Conservation (phyloP, 2,113 vertebrate genomes). For the Lepus americanus region DNA sequence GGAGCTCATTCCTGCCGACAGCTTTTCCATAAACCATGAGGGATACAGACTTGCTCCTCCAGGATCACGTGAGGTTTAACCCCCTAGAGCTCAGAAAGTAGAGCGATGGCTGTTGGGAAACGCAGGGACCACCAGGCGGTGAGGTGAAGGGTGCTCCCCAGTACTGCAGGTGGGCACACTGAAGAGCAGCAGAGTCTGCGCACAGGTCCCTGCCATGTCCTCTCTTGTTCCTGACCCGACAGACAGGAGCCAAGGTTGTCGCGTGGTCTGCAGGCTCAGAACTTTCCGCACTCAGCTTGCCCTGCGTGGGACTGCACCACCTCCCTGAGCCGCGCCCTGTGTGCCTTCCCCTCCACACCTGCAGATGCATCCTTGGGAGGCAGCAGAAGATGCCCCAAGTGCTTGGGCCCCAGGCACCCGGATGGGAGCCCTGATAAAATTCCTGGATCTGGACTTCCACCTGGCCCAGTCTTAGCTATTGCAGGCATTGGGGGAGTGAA, state of each 20-base stretch:
- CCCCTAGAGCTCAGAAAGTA: not conserved
- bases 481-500: too few relatives aligned
- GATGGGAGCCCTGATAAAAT: too few relatives aligned
- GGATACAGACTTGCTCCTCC: too few relatives aligned
- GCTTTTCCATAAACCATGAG: not conserved
- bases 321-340: accelerated
- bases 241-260: not conserved
- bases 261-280: not conserved
- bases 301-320: not conserved
- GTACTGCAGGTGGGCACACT: accelerated
- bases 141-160: too few relatives aligned
- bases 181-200: not conserved
- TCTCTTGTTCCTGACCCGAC: not conserved
- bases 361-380: too few relatives aligned
- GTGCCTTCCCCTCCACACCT: too few relatives aligned
- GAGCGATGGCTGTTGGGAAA: not conserved
- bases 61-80: accelerated
- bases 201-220: not conserved
- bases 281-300: accelerated
- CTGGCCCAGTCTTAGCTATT: too few relatives aligned
- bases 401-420: too few relatives aligned
- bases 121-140: accelerated
- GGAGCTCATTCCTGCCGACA: accelerated
- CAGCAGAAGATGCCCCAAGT: too few relatives aligned
- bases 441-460: too few relatives aligned